These are phyloP conservation scores for Caenorhabditis becei DNA, from an alignment of 2,888 invertebrate species.

Conservation along the genomic window DNA sequence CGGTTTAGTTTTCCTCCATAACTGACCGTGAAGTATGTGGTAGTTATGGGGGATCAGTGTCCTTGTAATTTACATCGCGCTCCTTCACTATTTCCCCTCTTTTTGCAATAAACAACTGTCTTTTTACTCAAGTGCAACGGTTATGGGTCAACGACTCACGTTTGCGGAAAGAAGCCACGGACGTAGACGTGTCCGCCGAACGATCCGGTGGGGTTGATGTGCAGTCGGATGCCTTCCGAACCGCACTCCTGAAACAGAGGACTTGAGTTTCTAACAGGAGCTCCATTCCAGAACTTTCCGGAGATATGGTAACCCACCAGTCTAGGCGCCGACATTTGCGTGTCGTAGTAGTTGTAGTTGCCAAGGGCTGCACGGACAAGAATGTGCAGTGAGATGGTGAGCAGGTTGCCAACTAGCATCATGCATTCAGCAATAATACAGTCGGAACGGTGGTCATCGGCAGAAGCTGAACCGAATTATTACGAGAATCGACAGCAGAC, in stretches of 20 bases:
- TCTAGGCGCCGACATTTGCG: slow-evolving; percentile 46
- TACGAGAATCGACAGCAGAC: slow-evolving; percentile 23
- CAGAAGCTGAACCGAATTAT: slow-evolving; percentile 25
- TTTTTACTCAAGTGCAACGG: slow-evolving; percentile 18
- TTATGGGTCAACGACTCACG: slow-evolving; percentile 56
- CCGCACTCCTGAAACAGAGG: slow-evolving; percentile 76
- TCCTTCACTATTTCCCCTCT: neutral
- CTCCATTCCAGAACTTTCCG: neutral
- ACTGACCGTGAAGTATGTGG: slow-evolving; percentile 21
- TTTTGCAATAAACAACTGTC: slow-evolving; percentile 14
- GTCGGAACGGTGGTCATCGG: slow-evolving; percentile 14
- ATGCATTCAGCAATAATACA: slow-evolving; percentile 8
- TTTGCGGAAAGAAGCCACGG: slow-evolving; percentile 76
- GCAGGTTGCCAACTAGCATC: slow-evolving; percentile 17
- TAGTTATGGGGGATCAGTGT: slow-evolving; percentile 11
- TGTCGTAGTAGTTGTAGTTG: slow-evolving; percentile 37
- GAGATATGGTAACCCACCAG: slow-evolving; percentile 17
- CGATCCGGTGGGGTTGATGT: slow-evolving; percentile 66
- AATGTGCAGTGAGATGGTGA: neutral
- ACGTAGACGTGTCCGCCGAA: slow-evolving; percentile 80
- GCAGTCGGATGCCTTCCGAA: slow-evolving; percentile 74
- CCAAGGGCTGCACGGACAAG: neutral
- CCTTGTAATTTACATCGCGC: slow-evolving; percentile 9
- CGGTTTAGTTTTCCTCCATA: neutral
- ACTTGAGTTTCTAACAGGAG: too few relatives aligned